phyloP scores from a whole-genome alignment of 1,140 invertebrate species.

The Parapsyche elsis region DNA sequence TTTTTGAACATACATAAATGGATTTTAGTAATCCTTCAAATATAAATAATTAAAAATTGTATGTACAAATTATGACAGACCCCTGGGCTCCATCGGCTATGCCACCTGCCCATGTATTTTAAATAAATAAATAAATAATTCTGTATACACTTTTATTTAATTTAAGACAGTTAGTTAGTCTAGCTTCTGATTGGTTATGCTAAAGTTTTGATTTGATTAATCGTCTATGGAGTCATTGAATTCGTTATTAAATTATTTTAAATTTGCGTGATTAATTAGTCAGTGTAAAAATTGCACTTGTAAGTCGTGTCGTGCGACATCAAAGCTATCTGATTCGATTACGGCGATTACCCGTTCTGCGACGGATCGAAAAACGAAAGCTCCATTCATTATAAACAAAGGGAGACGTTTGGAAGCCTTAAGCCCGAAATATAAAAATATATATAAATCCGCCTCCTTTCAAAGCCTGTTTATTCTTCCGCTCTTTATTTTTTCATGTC shows the following conservation, averaged over 20 bases:
- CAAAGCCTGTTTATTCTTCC: slow-evolving; percentile 10
- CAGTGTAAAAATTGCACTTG: neutral
- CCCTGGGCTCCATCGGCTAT: too few relatives aligned
- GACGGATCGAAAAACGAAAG: slow-evolving; percentile 17
- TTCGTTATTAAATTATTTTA: neutral
- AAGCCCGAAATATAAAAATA: neutral
- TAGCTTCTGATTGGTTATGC: too few relatives aligned
- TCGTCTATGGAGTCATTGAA: too few relatives aligned
- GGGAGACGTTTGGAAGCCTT: neutral
- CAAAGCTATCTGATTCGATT: slow-evolving; percentile 18
- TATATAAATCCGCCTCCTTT: slow-evolving; percentile 8
- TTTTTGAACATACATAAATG: too few relatives aligned
- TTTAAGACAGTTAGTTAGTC: too few relatives aligned
- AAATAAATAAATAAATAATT: too few relatives aligned
- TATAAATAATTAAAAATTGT: too few relatives aligned
- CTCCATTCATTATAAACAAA: slow-evolving; percentile 21
- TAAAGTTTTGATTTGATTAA: too few relatives aligned
- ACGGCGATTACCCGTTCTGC: slow-evolving; percentile 4
- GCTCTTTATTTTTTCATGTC: slow-evolving; percentile 10
- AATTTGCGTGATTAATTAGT: neutral
- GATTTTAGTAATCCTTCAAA: too few relatives aligned
- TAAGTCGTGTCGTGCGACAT: neutral
- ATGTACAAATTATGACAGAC: too few relatives aligned
- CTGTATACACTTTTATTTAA: too few relatives aligned
- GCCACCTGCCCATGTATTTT: too few relatives aligned